Base-by-base conservation (phyloP, 2,888 invertebrate species). In the Drosophila maculinotata region DNA sequence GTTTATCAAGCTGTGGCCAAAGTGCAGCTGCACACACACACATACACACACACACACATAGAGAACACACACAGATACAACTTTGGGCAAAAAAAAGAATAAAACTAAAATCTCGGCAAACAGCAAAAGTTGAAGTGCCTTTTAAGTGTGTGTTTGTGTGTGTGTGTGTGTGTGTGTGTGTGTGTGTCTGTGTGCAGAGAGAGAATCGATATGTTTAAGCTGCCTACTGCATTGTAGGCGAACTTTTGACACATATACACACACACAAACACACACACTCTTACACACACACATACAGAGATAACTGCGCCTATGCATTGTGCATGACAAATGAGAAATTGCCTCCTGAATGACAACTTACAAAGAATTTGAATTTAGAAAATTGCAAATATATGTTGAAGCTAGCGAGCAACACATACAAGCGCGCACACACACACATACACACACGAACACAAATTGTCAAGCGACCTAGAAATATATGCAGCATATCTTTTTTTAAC, bases 321-420 rank as follows among this genome's bases (percentile, higher is more conserved):
- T 83, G 77, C 80, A 79, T 69, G 83, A 60, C 58, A 75, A 82
- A 82, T 81, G 80, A 77, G 86, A 85, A 82, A 85, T 76, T 86
- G 78, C 73, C 76, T 71, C 48, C 84, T 81, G 81, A 83, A 81
- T 83, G 87, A 84, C 83, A 83, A 87, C 87, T 84, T 81, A 87
- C 87, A 87, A 86, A 84, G 87, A 83, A 87, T 83, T 83, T 87
- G 87, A 83, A 83, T 83, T 83, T 87, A 67, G 79, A 79, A 83
- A 83, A 87, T 83, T 87, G 84, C 84, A 83, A 83, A 87, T 83
- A 87, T 83, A 84, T 87, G 83, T 83, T 81, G 79, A 76, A 78
- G 57, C 76, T 56, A 69, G 48, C 44, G 48, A 36, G 39, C 20
- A 25, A 49, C 52, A 28, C 26, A 33, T 38, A 33, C 41, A 45